Evolutionary conservation across 2,888 invertebrate genomes (phyloP), one percentile per base, ranked within the genome.

Genomic region (Adineta ricciae): DNA sequence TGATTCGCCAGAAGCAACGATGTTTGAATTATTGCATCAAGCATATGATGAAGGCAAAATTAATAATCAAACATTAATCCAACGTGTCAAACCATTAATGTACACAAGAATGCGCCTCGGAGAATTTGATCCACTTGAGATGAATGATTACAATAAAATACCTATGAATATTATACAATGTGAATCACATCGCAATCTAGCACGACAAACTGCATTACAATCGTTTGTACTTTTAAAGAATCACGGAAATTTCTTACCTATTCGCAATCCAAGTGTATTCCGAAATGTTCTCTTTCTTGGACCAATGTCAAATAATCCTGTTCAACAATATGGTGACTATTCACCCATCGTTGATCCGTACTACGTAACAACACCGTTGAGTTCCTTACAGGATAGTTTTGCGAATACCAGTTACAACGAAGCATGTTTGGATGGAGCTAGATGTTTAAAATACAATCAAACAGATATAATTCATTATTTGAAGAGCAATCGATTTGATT

Each of bases 61-160:
- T 36, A 86, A 73, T 16, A 52, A 52, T n/a, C 21, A 41, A 27
- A 56, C 50, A n/a, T 50, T 86, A 32, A 84, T 52, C 24, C 87
- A 88, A 82, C 84, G 86, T 36, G 85, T 87, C 21, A 73, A 86
- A 52, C 87, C 87, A 21, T 84, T 88, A 64, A 87, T 88, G 83
- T 87, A 88, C 38, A 88, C 88, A 11, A 83, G 88, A 32, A 86
- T 88, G 87, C 84, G 86, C 14, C 86, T 87, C 11, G 88, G 88
- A 27, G 87, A 87, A 78, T 88, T 88, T 85, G 88, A 88, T 85
- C 88, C 88, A 24, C 84, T 84, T 9, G 83, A 73, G n/a, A 41
- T 83, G 38, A 86, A 86, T 86, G 83, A 86, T n/a, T 86, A 86
- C 38, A 84, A 49, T 78, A 14, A 36, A 84, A 78, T 78, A 24